phyloP scores from a whole-genome alignment of 2,113 vertebrate species.

The Ochotona princeps region DNA sequence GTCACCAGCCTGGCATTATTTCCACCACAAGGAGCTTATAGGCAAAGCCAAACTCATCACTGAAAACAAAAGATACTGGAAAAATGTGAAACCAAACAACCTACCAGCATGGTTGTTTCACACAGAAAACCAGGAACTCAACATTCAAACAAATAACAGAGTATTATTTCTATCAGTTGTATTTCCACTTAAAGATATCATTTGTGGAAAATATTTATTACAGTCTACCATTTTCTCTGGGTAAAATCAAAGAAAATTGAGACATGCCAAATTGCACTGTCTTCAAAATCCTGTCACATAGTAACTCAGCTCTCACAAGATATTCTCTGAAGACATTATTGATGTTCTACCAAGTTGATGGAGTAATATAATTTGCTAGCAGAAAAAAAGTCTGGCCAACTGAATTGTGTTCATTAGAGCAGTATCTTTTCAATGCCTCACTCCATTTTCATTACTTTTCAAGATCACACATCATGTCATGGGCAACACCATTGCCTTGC shows the following conservation, averaged over 20 bases:
- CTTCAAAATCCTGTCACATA: slow-evolving; percentile 69
- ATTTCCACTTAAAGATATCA: slow-evolving; percentile 58
- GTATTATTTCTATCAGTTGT: slow-evolving; percentile 57
- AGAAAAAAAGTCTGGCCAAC: slow-evolving; percentile 41
- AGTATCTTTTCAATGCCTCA: slow-evolving; percentile 43
- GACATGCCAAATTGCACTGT: slow-evolving; percentile 70
- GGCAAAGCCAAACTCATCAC: background rate
- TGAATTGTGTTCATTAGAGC: slow-evolving; percentile 55
- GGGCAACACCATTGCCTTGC: slow-evolving; percentile 12
- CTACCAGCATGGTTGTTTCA: background rate
- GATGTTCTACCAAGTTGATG: slow-evolving; percentile 55
- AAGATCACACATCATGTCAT: slow-evolving; percentile 9
- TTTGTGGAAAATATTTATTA: slow-evolving; percentile 70
- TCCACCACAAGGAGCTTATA: background rate
- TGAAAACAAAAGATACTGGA: background rate
- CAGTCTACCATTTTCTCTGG: slow-evolving; percentile 59
- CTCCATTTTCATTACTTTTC: slow-evolving; percentile 57
- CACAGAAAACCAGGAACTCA: background rate
- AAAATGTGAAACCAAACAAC: slow-evolving; percentile 21
- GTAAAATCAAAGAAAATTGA: slow-evolving; percentile 79
- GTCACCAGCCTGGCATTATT: background rate
- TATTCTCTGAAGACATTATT: slow-evolving; percentile 56
- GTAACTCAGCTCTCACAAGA: slow-evolving; percentile 26
- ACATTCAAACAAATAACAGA: slow-evolving; percentile 40
- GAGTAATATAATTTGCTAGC: slow-evolving; percentile 68